Base-by-base conservation (phyloP, 1,140 invertebrate genomes). In the Orchesella cincta region DNA sequence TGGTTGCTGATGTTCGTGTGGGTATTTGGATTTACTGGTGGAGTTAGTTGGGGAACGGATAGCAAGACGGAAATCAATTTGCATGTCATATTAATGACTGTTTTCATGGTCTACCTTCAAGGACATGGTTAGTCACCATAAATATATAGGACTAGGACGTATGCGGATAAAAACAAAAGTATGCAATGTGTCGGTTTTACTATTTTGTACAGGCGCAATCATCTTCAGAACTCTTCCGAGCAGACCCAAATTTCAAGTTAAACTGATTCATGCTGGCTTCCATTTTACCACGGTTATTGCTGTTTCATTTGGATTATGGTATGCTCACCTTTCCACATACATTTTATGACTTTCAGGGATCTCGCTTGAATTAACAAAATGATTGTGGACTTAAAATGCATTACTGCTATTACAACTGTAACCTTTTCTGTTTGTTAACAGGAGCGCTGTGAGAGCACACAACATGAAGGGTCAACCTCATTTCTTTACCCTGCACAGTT, bases 401-500 rank as follows among this genome's bases (percentile, higher is more conserved):
- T n/a, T 57, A 18, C 8, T 57, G 14, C 23, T 18, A 26, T 57
- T 14, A 14, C 23, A 57, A 57, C 52, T 57, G 8, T 31, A 67
- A 29, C 29, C 5, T 2, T 73, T 39, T 73, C 26, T 64, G 39
- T 46, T 46, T 64, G 5, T 64, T n/a, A n/a, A 12, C 26, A 73
- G 71, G 71, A 73, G 71, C 20, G 77, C 73, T 18, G 70, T 78
- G 8, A 28, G 54, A 51, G 33, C 46, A 2, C 76, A 78, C 33
- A 52, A 57, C 16, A 0, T 79, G 51, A 81, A 75, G 28, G 35
- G 67, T 26, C 0, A 52, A 1, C 71, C 67, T 0, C 73, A 82
- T 73, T 80, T 82, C 72, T 79, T 76, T 75, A 78, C 54, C 0
- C 34, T 80, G 23, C 81, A 82, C 75, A 80, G 79, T 62, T 82